These are phyloP conservation scores for Paramormyrops kingsleyae DNA, from an alignment of 2,113 vertebrate species.

Conservation along the genomic window DNA sequence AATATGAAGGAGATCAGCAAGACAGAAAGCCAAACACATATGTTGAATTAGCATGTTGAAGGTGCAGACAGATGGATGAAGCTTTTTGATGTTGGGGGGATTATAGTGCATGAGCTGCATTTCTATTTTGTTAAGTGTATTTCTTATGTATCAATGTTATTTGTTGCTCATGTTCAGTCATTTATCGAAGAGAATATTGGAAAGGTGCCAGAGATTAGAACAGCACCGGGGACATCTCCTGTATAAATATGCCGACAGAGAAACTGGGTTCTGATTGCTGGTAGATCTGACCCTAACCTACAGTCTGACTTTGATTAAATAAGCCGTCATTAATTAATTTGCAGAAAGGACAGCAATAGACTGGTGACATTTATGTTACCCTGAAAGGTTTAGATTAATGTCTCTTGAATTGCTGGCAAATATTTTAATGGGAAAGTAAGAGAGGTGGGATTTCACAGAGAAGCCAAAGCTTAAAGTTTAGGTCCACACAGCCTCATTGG, in stretches of 20 bases:
- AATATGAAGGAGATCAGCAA: background rate
- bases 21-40: constrained; percentile 16
- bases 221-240: background rate
- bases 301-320: constrained; percentile 3
- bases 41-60: constrained; percentile 13
- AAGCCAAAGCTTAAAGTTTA: background rate
- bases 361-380: constrained; percentile 15
- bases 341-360: background rate
- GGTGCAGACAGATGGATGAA: constrained; percentile 1
- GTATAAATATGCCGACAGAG: background rate
- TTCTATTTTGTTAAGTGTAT: background rate
- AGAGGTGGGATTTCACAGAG: background rate
- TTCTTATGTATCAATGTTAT: background rate
- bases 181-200: background rate
- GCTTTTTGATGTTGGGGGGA: constrained; percentile 1
- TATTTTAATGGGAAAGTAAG: background rate
- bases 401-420: background rate
- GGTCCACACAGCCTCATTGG: background rate
- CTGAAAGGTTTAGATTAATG: background rate
- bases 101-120: background rate
- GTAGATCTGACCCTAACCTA: background rate
- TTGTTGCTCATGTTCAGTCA: background rate
- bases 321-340: background rate
- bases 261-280: background rate
- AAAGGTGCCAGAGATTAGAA: background rate